phyloP scores from a whole-genome alignment of 1,140 invertebrate genomes.

The Drosophila trapezifrons region DNA sequence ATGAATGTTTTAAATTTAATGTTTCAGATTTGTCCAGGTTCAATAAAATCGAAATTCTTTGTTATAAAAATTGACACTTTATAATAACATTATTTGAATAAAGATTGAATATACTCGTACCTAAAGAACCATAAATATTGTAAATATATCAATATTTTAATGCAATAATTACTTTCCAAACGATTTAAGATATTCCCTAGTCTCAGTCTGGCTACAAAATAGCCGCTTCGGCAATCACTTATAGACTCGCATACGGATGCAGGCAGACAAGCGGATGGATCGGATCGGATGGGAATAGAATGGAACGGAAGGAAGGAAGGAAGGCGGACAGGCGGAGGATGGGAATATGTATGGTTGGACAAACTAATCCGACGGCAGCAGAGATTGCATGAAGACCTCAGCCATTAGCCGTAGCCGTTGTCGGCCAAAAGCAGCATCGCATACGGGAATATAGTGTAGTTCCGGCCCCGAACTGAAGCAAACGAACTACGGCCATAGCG shows the following conservation, averaged over 20 bases:
- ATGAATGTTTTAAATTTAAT: too few species aligned
- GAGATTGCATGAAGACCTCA: slow-evolving; percentile 44
- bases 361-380: slow-evolving; percentile 55
- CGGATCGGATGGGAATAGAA: slow-evolving; percentile 15
- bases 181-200: neutral
- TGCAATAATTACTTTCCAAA: neutral
- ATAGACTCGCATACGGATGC: slow-evolving; percentile 31
- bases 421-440: slow-evolving; percentile 19
- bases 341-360: slow-evolving; percentile 43
- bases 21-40: too few species aligned
- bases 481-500: neutral
- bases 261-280: slow-evolving; percentile 14
- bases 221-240: neutral
- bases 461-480: slow-evolving; percentile 12
- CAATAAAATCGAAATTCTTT: too few species aligned
- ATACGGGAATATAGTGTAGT: slow-evolving; percentile 23
- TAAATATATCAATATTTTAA: too few species aligned
- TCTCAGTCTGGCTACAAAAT: slow-evolving; percentile 3
- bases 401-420: slow-evolving; percentile 36
- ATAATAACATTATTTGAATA: too few species aligned
- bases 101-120: too few species aligned
- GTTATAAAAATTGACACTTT: too few species aligned
- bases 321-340: slow-evolving; percentile 2
- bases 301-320: slow-evolving; percentile 34
- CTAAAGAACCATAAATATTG: too few species aligned